Conservation (phyloP, 2,888 invertebrate species). For the Aquatica leii region DNA sequence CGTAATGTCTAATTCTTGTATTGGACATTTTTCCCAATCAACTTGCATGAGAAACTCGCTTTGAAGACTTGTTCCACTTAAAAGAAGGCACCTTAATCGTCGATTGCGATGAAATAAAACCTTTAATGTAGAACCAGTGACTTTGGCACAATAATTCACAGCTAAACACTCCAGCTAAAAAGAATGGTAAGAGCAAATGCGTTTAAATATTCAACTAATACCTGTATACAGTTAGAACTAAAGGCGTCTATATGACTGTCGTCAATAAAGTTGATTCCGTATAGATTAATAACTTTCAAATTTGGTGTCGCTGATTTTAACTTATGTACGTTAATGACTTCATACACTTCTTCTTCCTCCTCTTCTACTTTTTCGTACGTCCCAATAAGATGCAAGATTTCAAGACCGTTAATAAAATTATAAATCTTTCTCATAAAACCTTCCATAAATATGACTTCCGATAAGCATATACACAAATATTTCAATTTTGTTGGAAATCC, state of each 20-base stretch:
- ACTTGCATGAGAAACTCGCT: slow-evolving; percentile 94
- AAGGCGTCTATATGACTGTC: slow-evolving; percentile 99
- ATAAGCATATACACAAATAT: slow-evolving; percentile 87
- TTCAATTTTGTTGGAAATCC: slow-evolving; percentile 97
- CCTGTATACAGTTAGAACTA: slow-evolving; percentile 93
- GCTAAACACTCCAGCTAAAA: slow-evolving; percentile 92
- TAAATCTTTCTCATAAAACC: slow-evolving; percentile 99
- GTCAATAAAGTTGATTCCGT: slow-evolving; percentile 98
- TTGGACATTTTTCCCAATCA: slow-evolving; percentile 94
- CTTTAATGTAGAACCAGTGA: slow-evolving; percentile 95
- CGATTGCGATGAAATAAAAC: slow-evolving; percentile 92
- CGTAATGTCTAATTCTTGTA: slow-evolving; percentile 96
- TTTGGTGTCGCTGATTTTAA: slow-evolving; percentile 98
- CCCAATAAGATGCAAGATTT: slow-evolving; percentile 96
- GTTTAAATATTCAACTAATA: slow-evolving; percentile 48
- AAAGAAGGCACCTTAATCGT: slow-evolving; percentile 88
- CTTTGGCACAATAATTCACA: slow-evolving; percentile 96
- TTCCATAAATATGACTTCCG: slow-evolving; percentile 99
- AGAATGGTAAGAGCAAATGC: too few species aligned
- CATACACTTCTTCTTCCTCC: slow-evolving; percentile 99
- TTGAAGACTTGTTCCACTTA: slow-evolving; percentile 97
- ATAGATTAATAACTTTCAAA: slow-evolving; percentile 95
- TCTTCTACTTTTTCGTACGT: slow-evolving; percentile 98
- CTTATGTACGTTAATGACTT: slow-evolving; percentile 98
- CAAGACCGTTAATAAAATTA: slow-evolving; percentile 97